Conservation (phyloP, 2,888 invertebrate genomes). For the Drosophila picticornis region DNA sequence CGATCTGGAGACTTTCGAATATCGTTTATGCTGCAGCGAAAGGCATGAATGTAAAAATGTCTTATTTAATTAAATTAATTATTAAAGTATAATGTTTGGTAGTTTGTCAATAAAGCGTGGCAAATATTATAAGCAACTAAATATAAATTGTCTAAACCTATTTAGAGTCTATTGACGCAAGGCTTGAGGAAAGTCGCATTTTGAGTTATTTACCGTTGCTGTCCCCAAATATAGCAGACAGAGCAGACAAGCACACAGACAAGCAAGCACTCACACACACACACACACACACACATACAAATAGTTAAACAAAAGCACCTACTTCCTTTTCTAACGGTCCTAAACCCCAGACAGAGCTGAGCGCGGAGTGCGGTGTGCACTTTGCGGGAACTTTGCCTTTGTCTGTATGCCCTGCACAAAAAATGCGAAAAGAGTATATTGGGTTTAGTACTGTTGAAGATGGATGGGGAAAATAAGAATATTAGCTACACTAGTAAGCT, state of each 20-base stretch:
- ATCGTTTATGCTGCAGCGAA: constrained; percentile 11
- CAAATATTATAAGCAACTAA: constrained; percentile 40
- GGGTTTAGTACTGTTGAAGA: background rate
- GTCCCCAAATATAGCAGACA: constrained; percentile 17
- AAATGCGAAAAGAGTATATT: background rate
- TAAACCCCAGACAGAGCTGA: constrained; percentile 61
- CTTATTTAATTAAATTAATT: background rate
- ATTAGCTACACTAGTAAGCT: background rate
- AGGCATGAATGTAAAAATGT: background rate
- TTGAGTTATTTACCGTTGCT: constrained; percentile 25
- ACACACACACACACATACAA: constrained; percentile 9
- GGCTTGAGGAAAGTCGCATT: constrained; percentile 35
- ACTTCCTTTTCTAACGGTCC: constrained; percentile 70
- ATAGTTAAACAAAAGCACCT: constrained; percentile 50
- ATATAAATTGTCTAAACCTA: constrained; percentile 27
- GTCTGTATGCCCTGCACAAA: constrained; percentile 1
- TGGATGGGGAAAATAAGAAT: background rate
- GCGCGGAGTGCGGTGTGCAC: constrained; percentile 35
- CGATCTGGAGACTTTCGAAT: background rate
- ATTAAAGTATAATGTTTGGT: background rate
- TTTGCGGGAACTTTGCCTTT: constrained; percentile 34
- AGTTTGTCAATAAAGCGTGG: background rate
- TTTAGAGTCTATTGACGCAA: constrained; percentile 68
- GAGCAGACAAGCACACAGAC: constrained; percentile 7
- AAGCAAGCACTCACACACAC: background rate